Evolutionary conservation across 2,797 vertebrate species (phyloP).

Genomic region (Myiotriccus ornatus): DNA sequence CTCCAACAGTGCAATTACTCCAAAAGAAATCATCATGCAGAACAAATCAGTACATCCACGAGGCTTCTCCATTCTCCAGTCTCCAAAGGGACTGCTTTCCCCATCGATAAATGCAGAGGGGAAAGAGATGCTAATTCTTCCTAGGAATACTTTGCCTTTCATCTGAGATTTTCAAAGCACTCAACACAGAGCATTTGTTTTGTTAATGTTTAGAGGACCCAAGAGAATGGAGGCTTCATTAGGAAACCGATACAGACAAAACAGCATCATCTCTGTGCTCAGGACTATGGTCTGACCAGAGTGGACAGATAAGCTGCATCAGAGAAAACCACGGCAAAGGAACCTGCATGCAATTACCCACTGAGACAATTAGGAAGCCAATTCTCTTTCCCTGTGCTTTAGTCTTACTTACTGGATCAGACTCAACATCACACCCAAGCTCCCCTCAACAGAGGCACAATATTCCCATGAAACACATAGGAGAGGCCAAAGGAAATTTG

Average conservation of each 20-base stretch:
- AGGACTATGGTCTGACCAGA: not conserved
- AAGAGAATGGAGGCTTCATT: not conserved
- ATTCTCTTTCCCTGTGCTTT: not conserved
- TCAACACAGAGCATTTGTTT: conserved; percentile 3
- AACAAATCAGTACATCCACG: conserved; percentile 44
- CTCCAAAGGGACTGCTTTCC: conserved; percentile 3
- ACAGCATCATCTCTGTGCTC: not conserved
- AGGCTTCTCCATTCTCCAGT: conserved; percentile 12
- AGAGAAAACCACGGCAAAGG: not conserved
- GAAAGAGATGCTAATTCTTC: conserved; percentile 35
- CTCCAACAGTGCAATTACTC: conserved; percentile 16
- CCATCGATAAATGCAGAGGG: not conserved
- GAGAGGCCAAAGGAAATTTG: not conserved
- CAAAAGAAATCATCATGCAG: not conserved
- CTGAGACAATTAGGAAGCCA: not conserved
- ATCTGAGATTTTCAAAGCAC: conserved; percentile 50
- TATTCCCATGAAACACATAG: not conserved
- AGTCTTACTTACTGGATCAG: not conserved
- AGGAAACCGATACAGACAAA: not conserved
- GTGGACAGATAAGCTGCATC: not conserved
- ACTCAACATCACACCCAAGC: not conserved
- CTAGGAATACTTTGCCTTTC: conserved; percentile 7
- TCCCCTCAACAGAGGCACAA: not conserved
- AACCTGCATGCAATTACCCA: not conserved
- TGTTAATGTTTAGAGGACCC: conserved; percentile 18